Percentiles rank a stretch among this genome's conserved stretches.
Evolutionary conservation across 2,797 vertebrate species (phyloP).

Genomic region (Orientallactaga sibirica): DNA sequence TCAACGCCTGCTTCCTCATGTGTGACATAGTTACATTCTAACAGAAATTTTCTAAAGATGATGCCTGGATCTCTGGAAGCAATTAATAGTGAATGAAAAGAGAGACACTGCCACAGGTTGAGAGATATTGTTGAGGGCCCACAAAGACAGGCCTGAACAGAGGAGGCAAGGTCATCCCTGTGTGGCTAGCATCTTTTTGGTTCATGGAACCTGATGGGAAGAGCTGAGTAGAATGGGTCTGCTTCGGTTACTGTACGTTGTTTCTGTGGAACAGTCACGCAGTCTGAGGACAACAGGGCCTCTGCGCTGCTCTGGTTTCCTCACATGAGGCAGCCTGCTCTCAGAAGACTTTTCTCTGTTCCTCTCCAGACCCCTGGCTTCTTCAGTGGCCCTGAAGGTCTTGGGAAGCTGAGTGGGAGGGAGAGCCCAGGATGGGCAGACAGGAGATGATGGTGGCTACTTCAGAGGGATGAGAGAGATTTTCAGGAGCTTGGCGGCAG

Average conservation of each 20-base stretch:
- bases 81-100: not conserved
- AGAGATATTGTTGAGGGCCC: not conserved
- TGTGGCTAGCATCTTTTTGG: fast-evolving
- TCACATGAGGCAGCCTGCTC: not conserved
- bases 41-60: not conserved
- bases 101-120: not conserved
- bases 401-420: not conserved
- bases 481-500: not conserved
- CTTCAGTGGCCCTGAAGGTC: not conserved
- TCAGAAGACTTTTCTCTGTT: not conserved
- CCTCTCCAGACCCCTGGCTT: not conserved
- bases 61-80: not conserved
- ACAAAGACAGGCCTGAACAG: fast-evolving
- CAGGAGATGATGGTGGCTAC: not conserved
- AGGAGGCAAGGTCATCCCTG: not conserved
- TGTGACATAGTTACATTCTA: not conserved
- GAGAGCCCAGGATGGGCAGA: not conserved
- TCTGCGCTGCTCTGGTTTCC: not conserved
- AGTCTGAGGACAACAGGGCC: not conserved
- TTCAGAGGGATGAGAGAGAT: too few relatives aligned
- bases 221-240: not conserved
- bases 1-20: fast-evolving
- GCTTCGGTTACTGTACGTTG: fast-evolving
- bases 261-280: not conserved
- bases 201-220: not conserved